phyloP scores from a whole-genome alignment of 2,888 invertebrate species.

The Ennomos erosarius region DNA sequence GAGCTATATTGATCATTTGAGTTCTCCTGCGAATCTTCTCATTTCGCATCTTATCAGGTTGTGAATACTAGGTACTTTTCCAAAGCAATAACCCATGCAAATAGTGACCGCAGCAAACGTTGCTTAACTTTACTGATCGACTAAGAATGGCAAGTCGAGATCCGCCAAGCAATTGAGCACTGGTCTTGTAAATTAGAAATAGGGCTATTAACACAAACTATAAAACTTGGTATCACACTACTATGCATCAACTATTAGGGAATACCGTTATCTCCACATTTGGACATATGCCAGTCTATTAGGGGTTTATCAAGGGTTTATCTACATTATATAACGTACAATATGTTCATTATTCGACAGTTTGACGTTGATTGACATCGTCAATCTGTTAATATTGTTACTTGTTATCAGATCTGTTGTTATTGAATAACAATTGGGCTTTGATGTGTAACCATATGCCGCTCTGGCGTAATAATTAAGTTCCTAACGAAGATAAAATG shows the following conservation, averaged over 20 bases:
- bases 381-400: constrained; percentile 8
- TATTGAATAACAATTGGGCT: constrained; percentile 17
- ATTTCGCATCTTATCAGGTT: no score
- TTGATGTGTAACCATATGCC: background rate
- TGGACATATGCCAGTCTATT: constrained; percentile 50
- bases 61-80: no score
- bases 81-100: no score
- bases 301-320: constrained; percentile 31
- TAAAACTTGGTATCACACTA: constrained; percentile 12
- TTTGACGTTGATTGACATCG: constrained; percentile 28
- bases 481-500: no score
- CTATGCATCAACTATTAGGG: constrained; percentile 3
- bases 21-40: no score
- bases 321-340: constrained; percentile 37
- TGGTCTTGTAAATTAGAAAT: no score
- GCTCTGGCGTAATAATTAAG: no score
- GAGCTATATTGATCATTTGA: no score
- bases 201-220: constrained; percentile 4
- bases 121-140: no score
- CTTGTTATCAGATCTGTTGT: constrained; percentile 8
- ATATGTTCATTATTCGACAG: constrained; percentile 23
- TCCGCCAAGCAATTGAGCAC: no score
- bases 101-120: no score
- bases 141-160: no score
- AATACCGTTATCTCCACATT: constrained; percentile 32